phyloP scores from a whole-genome alignment of 2,113 vertebrate genomes.

The Varanus salvator region DNA sequence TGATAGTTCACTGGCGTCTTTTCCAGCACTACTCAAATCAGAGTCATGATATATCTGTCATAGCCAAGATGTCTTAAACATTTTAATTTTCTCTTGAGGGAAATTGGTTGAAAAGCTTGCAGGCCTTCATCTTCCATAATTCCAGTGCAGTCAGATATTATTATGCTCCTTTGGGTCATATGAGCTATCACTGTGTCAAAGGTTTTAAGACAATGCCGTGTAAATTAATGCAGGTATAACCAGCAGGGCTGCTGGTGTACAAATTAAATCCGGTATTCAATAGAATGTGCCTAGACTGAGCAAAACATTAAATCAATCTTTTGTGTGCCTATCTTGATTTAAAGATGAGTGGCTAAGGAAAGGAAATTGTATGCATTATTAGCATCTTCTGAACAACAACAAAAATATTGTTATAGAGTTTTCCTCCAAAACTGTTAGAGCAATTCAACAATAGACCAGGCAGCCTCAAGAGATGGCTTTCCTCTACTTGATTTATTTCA shows the following conservation, averaged over 20 bases:
- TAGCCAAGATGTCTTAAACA: constrained; percentile 18
- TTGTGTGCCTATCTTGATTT: constrained; percentile 61
- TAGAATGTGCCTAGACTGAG: constrained; percentile 58
- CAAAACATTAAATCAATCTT: constrained; percentile 69
- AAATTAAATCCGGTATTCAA: constrained; percentile 67
- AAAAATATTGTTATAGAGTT: not conserved
- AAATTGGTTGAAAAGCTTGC: constrained; percentile 30
- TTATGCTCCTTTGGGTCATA: constrained; percentile 35
- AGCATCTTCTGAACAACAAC: constrained; percentile 33
- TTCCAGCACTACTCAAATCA: constrained; percentile 7
- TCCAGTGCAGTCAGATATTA: constrained; percentile 53
- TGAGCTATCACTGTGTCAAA: constrained; percentile 54
- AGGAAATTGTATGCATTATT: constrained; percentile 54
- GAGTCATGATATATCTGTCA: not conserved
- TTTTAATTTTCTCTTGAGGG: constrained; percentile 25
- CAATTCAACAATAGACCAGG: not conserved
- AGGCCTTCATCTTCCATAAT: constrained; percentile 30
- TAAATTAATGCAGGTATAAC: constrained; percentile 66
- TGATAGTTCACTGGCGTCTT: not conserved
- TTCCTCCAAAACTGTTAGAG: not conserved
- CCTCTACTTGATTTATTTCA: not conserved
- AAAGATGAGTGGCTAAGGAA: constrained; percentile 45
- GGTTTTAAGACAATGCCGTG: constrained; percentile 45
- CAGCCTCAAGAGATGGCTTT: not conserved
- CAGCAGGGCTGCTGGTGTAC: constrained; percentile 51